Percentiles rank a stretch among this genome's conserved stretches.
phyloP scores from a whole-genome alignment of 2,113 vertebrate genomes.

The Campylomormyrus numenius region DNA sequence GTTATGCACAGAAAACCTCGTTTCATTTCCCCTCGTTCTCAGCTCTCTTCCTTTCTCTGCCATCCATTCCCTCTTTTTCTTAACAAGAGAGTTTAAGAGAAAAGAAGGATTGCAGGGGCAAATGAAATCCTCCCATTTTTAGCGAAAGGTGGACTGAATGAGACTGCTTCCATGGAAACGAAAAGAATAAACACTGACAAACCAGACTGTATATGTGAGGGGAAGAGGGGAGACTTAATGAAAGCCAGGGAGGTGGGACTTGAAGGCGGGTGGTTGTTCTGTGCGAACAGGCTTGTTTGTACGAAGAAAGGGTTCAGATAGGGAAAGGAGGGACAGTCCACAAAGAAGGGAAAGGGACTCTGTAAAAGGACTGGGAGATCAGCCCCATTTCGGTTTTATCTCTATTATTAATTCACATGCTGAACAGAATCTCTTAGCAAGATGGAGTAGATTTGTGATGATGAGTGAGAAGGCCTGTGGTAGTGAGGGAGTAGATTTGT shows the following conservation, averaged over 20 bases:
- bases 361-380: background rate
- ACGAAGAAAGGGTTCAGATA: conserved; percentile 58
- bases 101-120: conserved; percentile 65
- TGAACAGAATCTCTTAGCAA: background rate
- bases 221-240: conserved; percentile 13
- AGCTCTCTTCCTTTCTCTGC: background rate
- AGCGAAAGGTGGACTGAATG: conserved; percentile 58
- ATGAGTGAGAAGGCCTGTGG: background rate
- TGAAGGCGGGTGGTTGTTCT: conserved; percentile 10
- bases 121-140: conserved; percentile 67
- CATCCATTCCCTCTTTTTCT: background rate
- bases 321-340: conserved; percentile 44
- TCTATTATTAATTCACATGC: background rate
- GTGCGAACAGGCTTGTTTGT: conserved; percentile 60
- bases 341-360: conserved; percentile 50
- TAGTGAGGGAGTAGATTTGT: background rate
- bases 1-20: conserved; percentile 71
- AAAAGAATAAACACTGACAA: conserved; percentile 74
- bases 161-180: conserved; percentile 63
- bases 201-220: conserved; percentile 60
- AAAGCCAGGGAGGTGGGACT: conserved; percentile 11
- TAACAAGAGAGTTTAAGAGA: conserved; percentile 52
- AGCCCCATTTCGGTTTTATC: background rate
- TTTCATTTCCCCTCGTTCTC: conserved; percentile 48
- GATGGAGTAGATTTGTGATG: background rate